phyloP scores from a whole-genome alignment of 2,797 vertebrate species.

The Fistularia commersonii region DNA sequence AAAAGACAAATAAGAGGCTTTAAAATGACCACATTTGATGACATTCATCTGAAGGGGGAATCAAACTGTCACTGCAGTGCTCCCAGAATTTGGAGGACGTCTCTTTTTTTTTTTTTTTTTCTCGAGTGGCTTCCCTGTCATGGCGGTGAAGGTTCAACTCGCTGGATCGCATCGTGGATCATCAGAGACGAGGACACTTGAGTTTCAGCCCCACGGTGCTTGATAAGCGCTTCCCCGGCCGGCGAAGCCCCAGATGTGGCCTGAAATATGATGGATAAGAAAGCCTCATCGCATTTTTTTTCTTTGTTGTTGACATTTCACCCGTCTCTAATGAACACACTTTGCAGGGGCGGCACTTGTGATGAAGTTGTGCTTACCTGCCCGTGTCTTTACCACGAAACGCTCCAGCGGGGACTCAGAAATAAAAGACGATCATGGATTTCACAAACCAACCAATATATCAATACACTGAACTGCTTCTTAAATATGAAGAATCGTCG shows the following conservation, averaged over 20 bases:
- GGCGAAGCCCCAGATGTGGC: too few species aligned
- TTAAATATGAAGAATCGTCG: too few species aligned
- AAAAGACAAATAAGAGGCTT: conserved; percentile 13
- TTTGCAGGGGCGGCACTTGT: too few species aligned
- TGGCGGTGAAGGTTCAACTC: conserved; percentile 43
- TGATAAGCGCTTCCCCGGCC: not conserved
- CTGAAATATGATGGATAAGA: not conserved
- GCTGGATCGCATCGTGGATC: conserved; percentile 18
- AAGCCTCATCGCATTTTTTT: too few species aligned
- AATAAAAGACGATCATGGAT: too few species aligned
- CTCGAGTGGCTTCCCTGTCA: conserved; percentile 35
- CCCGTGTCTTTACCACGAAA: too few species aligned
- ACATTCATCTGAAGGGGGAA: not conserved
- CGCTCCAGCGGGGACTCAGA: too few species aligned
- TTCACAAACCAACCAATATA: too few species aligned
- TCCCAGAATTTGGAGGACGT: conserved; percentile 35
- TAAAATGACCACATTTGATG: conserved; percentile 12
- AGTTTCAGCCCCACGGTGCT: conserved; percentile 7
- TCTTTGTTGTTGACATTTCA: too few species aligned
- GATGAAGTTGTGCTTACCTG: too few species aligned
- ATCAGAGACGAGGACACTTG: conserved; percentile 32
- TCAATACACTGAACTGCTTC: too few species aligned
- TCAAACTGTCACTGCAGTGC: conserved; percentile 26
- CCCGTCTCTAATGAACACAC: too few species aligned
- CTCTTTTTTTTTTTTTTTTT: conserved; percentile 31